Percentiles rank a stretch among this genome's conserved stretches.
Evolutionary conservation across 2,888 invertebrate species (phyloP).

Genomic region (Spicauda simplicius): DNA sequence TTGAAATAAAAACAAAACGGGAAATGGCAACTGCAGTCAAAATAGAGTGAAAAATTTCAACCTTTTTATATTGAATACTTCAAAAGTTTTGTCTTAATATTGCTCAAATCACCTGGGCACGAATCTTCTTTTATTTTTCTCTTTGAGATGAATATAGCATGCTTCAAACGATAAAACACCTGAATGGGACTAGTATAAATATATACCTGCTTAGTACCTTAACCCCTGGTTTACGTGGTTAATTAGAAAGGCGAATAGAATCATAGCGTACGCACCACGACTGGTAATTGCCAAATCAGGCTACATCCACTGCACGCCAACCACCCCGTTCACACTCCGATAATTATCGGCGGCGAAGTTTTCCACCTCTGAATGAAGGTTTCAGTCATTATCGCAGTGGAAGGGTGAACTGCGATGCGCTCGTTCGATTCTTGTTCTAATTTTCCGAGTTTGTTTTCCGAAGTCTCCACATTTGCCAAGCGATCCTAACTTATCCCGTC

Average conservation of each 20-base stretch:
- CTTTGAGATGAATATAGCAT: too few species aligned
- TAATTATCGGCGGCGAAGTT: conserved; percentile 75
- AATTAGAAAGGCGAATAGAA: conserved; percentile 50
- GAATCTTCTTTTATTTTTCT: too few species aligned
- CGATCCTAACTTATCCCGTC: conserved; percentile 31
- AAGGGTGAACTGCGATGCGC: conserved; percentile 38
- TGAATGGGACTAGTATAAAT: background rate
- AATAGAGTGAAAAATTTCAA: background rate
- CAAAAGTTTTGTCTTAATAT: too few species aligned
- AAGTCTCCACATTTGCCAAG: conserved; percentile 28
- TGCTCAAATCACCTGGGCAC: too few species aligned
- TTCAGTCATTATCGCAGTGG: conserved; percentile 58
- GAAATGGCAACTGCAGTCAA: background rate
- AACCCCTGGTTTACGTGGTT: conserved; percentile 44
- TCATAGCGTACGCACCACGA: conserved; percentile 41
- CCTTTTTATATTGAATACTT: too few species aligned
- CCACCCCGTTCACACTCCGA: conserved; percentile 69
- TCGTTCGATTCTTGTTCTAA: conserved; percentile 46
- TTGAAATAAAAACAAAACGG: background rate
- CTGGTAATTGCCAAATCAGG: conserved; percentile 67
- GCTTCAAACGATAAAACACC: too few species aligned
- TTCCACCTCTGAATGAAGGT: conserved; percentile 62
- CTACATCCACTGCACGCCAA: conserved; percentile 45
- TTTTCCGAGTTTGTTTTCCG: conserved; percentile 40
- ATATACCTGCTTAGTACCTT: background rate